Evolutionary conservation across 1,140 invertebrate genomes (phyloP).

Genomic region (Hylyphantes graminicola): DNA sequence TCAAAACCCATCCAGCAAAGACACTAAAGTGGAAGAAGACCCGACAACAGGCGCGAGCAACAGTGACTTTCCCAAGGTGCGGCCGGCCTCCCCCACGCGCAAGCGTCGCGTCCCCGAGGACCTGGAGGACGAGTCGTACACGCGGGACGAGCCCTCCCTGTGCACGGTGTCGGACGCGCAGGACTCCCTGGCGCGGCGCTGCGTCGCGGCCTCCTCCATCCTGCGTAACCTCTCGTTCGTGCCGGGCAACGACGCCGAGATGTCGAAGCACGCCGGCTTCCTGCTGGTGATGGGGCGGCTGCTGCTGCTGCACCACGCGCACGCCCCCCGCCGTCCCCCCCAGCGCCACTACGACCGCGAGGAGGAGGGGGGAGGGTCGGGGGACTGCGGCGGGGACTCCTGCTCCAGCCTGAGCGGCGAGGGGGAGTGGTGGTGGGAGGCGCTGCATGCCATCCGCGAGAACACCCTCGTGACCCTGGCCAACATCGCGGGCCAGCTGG

Average conservation of each 20-base stretch:
- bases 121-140: constrained; percentile 92
- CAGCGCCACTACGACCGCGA: constrained; percentile 82
- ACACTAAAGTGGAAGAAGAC: not conserved
- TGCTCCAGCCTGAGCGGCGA: constrained; percentile 65
- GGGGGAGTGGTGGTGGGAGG: constrained; percentile 93
- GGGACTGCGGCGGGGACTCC: constrained; percentile 74
- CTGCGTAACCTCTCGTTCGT: constrained; percentile 96
- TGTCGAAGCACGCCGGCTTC: constrained; percentile 89
- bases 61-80: constrained; percentile 45
- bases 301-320: constrained; percentile 88
- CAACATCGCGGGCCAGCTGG: constrained; percentile 92
- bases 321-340: constrained; percentile 73
- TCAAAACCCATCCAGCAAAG: not conserved
- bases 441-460: constrained; percentile 89
- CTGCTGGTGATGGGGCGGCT: constrained; percentile 91
- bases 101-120: constrained; percentile 78
- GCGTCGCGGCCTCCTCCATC: constrained; percentile 89
- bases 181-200: constrained; percentile 86
- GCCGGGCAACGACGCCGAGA: constrained; percentile 93
- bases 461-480: constrained; percentile 93
- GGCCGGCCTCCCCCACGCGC: constrained; percentile 29
- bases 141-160: constrained; percentile 88
- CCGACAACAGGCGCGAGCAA: not conserved
- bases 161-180: constrained; percentile 86
- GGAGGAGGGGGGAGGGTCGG: constrained; percentile 82